These are phyloP conservation scores for Spilosoma lubricipeda DNA, from an alignment of 2,888 invertebrate genomes.

Conservation along the genomic window DNA sequence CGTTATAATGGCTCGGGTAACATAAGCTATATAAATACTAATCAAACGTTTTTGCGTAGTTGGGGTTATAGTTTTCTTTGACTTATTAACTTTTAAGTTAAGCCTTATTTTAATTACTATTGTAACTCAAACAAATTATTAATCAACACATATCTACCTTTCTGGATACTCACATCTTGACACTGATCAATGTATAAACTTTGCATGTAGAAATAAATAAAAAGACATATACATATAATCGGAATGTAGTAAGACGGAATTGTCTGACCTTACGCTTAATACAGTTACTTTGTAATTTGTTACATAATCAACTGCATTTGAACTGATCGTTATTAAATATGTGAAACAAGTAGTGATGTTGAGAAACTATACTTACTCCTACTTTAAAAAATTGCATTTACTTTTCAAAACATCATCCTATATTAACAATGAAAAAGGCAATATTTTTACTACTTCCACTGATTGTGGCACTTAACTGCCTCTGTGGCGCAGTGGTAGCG, in stretches of 20 bases:
- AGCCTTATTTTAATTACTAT: background rate
- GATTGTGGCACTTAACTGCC: too few relatives aligned
- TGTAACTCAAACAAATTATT: background rate
- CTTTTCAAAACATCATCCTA: too few relatives aligned
- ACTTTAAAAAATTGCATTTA: too few relatives aligned
- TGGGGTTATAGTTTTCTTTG: too few relatives aligned
- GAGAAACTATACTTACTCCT: too few relatives aligned
- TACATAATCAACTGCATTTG: background rate
- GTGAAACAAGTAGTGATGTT: background rate
- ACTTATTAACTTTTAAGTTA: too few relatives aligned
- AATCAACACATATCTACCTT: background rate
- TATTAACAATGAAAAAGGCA: too few relatives aligned
- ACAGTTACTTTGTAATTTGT: background rate
- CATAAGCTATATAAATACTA: too few relatives aligned
- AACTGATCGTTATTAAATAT: background rate
- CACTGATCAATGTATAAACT: background rate
- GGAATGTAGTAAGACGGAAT: background rate
- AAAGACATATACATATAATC: background rate
- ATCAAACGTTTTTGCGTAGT: too few relatives aligned
- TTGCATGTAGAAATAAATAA: background rate
- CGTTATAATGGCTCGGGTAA: too few relatives aligned
- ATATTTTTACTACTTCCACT: too few relatives aligned
- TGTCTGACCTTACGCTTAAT: background rate
- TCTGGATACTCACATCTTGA: background rate
- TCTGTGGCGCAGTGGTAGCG: too few relatives aligned